Evolutionary conservation across 2,797 vertebrate species (phyloP), one percentile per base, ranked within the genome.

Genomic region (Enteromius treurensis): DNA sequence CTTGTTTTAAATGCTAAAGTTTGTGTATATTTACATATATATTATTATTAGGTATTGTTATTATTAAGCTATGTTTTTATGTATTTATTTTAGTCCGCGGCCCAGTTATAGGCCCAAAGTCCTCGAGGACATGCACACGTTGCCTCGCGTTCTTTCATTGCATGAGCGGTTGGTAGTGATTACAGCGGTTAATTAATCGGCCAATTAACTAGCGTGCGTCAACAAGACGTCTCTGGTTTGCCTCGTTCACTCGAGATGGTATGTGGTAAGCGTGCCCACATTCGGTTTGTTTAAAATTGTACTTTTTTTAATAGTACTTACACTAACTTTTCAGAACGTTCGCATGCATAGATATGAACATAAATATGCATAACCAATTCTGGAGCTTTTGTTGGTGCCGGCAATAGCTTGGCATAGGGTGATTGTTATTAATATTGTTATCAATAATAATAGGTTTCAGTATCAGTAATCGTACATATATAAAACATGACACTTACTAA

Each of bases 141-240:
- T 71, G 47, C 29, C 13, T 60, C 40, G n/a, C 53, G 32, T 49
- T 21, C 47, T 62, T 37, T 60, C 47, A 55, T 47, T 47, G 45
- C 80, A 3, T 14, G 60, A 73, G 75, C 34, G 34, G 65, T 78
- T 79, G 70, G 14, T 82, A 45, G 23, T 84, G 8, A 83, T 79
- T 86, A 70, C 53, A 78, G 60, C 45, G 75, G 32, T 49, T 86
- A n/a, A 88, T 86, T 80, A 75, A 84, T 80, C 67, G 34, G 10
- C 23, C 82, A 80, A 85, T 80, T 78, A 62, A 65, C 51, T 40
- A 29, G 29, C 23, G 19, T 58, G 40, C 34, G 15, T 83, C 74
- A 86, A 79, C 74, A 79, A 77, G 58, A 45, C 47, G 34, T 77
- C 70, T 84, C 17, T 34, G 21, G 69, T 80, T 69, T 17, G n/a